Evolutionary conservation across 1,140 invertebrate genomes (phyloP).

Genomic region (Drosophila saltans): DNA sequence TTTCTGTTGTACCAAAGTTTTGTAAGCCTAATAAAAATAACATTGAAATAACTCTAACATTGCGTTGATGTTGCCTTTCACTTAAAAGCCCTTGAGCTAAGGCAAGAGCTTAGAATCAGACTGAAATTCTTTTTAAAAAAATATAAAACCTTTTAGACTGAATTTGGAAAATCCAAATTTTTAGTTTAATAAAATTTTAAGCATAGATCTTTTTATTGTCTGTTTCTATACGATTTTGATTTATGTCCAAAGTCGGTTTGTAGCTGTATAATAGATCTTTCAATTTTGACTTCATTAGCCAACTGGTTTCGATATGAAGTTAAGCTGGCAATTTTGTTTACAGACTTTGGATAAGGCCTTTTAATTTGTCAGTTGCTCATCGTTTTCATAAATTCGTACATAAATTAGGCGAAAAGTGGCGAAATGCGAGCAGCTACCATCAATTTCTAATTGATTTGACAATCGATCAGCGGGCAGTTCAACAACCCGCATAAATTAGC

Average conservation of each 20-base stretch:
- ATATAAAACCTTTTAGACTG: no score
- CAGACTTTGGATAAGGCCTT: background rate
- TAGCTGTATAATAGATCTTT: constrained; percentile 1
- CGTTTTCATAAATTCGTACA: constrained; percentile 49
- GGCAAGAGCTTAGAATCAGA: constrained; percentile 32
- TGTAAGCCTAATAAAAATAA: constrained; percentile 52
- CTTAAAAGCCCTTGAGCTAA: constrained; percentile 45
- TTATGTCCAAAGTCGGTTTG: background rate
- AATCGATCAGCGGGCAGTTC: constrained; percentile 70
- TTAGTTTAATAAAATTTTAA: no score
- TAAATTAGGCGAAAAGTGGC: constrained; percentile 54
- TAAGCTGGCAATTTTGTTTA: background rate
- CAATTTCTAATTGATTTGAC: constrained; percentile 42
- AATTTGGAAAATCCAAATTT: no score
- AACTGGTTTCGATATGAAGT: constrained; percentile 4
- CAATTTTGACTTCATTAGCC: background rate
- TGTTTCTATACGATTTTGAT: no score
- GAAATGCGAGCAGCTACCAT: constrained; percentile 60
- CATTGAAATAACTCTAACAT: constrained; percentile 29
- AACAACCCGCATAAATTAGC: constrained; percentile 70
- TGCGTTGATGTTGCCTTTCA: constrained; percentile 56
- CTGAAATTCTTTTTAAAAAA: background rate
- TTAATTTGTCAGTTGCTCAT: background rate
- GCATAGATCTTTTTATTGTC: no score
- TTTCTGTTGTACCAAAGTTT: constrained; percentile 61